Evolutionary conservation across 2,797 vertebrate species (phyloP).

Genomic region (Paguma larvata): DNA sequence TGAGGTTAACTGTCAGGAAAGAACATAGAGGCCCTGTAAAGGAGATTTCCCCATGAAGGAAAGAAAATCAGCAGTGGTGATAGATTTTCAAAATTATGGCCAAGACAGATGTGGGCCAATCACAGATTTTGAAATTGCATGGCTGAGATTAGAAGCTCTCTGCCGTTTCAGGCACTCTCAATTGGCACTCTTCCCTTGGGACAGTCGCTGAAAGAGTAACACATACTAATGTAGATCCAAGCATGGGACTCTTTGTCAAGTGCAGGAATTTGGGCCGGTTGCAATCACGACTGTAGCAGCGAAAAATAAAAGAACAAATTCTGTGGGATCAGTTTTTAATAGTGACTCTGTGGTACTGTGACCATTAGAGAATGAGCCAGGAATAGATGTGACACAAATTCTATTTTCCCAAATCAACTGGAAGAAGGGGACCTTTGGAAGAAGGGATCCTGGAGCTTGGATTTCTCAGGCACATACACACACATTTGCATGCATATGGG

Average conservation of each 20-base stretch:
- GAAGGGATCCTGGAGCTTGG: not conserved
- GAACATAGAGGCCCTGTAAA: not conserved
- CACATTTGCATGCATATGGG: not conserved
- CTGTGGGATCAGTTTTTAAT: not conserved
- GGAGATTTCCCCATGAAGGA: not conserved
- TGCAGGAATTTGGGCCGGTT: not conserved
- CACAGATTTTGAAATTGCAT: not conserved
- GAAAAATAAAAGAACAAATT: not conserved
- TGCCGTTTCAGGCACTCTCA: rapidly evolving
- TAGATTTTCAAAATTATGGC: not conserved
- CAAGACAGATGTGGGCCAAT: too few species aligned
- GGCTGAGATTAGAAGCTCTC: not conserved
- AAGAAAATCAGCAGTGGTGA: not conserved
- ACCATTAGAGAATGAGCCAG: not conserved
- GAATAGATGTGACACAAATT: too few species aligned
- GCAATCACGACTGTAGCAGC: not conserved
- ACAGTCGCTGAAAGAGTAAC: not conserved
- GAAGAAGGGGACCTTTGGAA: not conserved
- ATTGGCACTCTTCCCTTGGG: not conserved
- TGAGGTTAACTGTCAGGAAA: not conserved
- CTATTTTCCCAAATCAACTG: not conserved
- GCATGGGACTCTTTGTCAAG: not conserved
- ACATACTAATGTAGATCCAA: not conserved
- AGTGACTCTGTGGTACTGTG: not conserved
- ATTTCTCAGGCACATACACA: not conserved